phyloP scores from a whole-genome alignment of 2,113 vertebrate genomes.

The Ptilorrhoa leucosticta region DNA sequence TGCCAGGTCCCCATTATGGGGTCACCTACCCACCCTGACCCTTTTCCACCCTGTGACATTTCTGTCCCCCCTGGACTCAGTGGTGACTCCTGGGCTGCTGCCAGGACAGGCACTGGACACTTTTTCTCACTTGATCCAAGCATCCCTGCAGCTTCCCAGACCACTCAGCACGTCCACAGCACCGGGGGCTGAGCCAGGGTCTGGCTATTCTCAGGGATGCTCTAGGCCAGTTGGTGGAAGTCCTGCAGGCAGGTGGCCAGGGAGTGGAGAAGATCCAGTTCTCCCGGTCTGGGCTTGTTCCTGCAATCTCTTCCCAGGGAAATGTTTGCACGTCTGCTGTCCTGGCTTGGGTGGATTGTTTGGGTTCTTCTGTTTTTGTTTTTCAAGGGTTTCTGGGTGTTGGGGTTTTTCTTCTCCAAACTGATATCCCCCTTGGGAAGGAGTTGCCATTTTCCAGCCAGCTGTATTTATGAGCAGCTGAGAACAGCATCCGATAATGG shows the following conservation, averaged over 20 bases:
- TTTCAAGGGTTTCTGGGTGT: slow-evolving; percentile 58
- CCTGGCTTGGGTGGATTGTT: slow-evolving; percentile 23
- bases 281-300: not conserved
- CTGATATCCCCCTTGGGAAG: slow-evolving; percentile 23
- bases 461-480: slow-evolving; percentile 17
- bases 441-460: slow-evolving; percentile 4
- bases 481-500: not conserved
- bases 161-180: not conserved
- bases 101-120: accelerated
- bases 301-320: not conserved
- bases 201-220: not conserved
- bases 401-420: not conserved
- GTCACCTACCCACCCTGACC: not conserved
- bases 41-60: not conserved
- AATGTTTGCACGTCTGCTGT: not conserved
- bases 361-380: slow-evolving; percentile 61
- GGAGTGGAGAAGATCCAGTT: slow-evolving; percentile 11
- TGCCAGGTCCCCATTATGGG: accelerated
- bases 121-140: accelerated
- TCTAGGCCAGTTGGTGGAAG: slow-evolving; percentile 23
- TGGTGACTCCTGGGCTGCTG: not conserved
- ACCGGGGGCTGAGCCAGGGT: not conserved
- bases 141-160: not conserved
- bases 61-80: not conserved
- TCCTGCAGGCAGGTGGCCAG: slow-evolving; percentile 41